Evolutionary conservation across 2,113 vertebrate species (phyloP).

Genomic region (Nycticorax nycticorax): DNA sequence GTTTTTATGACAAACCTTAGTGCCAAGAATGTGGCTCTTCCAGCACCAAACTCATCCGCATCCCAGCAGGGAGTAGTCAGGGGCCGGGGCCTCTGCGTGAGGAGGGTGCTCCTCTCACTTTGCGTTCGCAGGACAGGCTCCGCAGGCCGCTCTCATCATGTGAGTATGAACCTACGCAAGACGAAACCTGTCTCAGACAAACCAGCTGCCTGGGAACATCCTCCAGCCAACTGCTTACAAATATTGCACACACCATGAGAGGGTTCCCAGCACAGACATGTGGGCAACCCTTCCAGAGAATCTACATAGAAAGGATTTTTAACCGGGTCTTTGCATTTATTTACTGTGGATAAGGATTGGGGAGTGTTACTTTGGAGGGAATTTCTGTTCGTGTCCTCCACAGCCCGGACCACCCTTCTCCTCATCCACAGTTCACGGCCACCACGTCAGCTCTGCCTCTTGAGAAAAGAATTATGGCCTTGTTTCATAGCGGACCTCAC

Average conservation of each 20-base stretch:
- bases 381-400: background rate
- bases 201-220: background rate
- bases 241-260: too few species aligned
- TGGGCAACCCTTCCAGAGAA: background rate
- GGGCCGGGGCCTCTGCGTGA: accelerated
- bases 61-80: background rate
- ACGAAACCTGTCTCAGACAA: background rate
- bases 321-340: background rate
- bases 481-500: background rate
- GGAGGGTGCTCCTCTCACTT: background rate
- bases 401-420: background rate
- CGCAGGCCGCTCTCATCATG: background rate
- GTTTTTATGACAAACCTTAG: background rate
- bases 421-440: too few species aligned
- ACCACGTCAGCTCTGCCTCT: background rate
- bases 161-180: background rate
- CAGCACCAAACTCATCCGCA: background rate
- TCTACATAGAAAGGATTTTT: background rate
- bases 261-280: background rate
- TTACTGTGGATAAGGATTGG: background rate
- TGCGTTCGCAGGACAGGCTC: background rate
- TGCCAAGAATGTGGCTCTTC: background rate
- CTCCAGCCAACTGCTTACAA: background rate
- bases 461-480: background rate
- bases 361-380: background rate